Base-by-base conservation (phyloP, 2,797 vertebrate genomes). In the Sebastiscus albofasciatus region DNA sequence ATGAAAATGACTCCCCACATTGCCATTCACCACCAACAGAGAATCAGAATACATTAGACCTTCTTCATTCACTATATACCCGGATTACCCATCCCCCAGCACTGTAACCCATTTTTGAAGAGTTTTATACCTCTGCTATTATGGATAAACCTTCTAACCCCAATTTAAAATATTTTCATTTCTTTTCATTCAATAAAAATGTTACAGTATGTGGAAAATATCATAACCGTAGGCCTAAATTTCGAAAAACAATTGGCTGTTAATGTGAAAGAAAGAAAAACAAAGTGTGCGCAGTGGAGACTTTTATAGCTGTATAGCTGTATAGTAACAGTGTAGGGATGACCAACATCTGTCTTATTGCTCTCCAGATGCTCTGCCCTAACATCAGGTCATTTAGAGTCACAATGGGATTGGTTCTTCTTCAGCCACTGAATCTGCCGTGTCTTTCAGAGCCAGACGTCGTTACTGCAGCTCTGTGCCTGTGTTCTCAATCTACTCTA, bases 401-500 rank as follows among this genome's bases (percentile, higher is more conserved):
- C 85, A 82, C 77, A 22, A 27, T 61, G 75, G 72, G 86, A 73
- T 24, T 59, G 76, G 34, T 39, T 76, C 62, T 34, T 64, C 65
- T 76, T 62, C 72, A 60, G 34, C 60, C 80, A 18, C 56, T 20
- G 52, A 54, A 36, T 85, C 31, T 12, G 64, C 49, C 26, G 29
- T 20, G 60, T 68, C 80, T 85, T 71, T 81, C 75, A 79, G 39
- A 89, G 74, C 73, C 58, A 77, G 79, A 65, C 49, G 8, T 74
- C 78, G 77, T 93, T 89, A 89, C 82, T 66, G 76, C 83, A 81
- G 80, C 89, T 80, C 58, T 78, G 77, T 22, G 71, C 79, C 71
- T 68, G 78, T 80, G 78, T 73, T 88, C 83, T 80, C 84, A 60
- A 84, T 93, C 89, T 87, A 72, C 82, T 64, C 82, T 81, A 88